phyloP scores from a whole-genome alignment of 2,888 invertebrate species.

The Holacanthella duospinosa region DNA sequence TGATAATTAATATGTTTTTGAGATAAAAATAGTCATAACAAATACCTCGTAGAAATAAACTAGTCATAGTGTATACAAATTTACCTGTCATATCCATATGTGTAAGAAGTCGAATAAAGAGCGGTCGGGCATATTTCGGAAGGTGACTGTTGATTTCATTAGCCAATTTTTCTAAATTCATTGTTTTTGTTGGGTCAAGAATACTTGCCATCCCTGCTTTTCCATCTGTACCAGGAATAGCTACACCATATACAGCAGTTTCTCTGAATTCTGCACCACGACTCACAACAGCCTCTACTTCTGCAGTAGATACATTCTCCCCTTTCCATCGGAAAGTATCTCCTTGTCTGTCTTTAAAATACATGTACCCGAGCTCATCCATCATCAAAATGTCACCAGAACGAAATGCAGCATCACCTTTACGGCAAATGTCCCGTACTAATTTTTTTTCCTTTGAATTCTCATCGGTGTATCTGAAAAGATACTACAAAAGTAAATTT shows the following conservation, averaged over 20 bases:
- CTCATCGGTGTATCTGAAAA: slow-evolving; percentile 13
- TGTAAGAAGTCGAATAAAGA: slow-evolving; percentile 26
- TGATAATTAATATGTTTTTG: too few relatives aligned
- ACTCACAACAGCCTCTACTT: slow-evolving; percentile 98
- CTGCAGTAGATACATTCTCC: slow-evolving; percentile 87
- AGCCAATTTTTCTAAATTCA: slow-evolving; percentile 13
- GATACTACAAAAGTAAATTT: not conserved
- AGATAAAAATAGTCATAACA: too few relatives aligned
- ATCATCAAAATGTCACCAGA: slow-evolving; percentile 82
- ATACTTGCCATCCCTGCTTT: slow-evolving; percentile 27
- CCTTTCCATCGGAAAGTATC: slow-evolving; percentile 85
- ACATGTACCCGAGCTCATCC: slow-evolving; percentile 79
- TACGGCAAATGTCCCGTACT: slow-evolving; percentile 69
- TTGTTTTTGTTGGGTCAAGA: slow-evolving; percentile 17
- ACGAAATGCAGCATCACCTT: slow-evolving; percentile 83
- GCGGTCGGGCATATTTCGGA: slow-evolving; percentile 28
- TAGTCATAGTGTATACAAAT: too few relatives aligned
- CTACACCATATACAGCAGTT: slow-evolving; percentile 67
- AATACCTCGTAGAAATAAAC: too few relatives aligned
- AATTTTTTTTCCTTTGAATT: slow-evolving; percentile 81
- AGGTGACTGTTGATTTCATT: slow-evolving; percentile 19
- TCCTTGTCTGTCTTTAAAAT: slow-evolving; percentile 25
- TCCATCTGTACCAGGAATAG: slow-evolving; percentile 47
- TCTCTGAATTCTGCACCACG: slow-evolving; percentile 94
- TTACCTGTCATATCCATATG: too few relatives aligned